Evolutionary conservation across 53 echinoderm and acorn worm species (phyloP).

Genomic region (Astropecten irregularis): DNA sequence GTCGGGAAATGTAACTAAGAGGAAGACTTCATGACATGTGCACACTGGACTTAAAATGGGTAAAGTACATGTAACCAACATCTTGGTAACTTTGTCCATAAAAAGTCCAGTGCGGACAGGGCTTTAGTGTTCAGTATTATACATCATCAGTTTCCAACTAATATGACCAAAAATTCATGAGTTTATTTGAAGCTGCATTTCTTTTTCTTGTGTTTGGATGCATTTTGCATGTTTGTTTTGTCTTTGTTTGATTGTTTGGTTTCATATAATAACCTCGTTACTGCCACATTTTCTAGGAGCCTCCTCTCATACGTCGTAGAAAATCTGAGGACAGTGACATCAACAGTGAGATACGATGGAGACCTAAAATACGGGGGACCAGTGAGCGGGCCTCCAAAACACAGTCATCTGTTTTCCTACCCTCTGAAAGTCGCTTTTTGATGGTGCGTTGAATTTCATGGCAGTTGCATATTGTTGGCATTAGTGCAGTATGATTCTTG

Average conservation of each 20-base stretch:
- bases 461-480: neutral
- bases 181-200: too few species aligned
- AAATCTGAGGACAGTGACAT: neutral
- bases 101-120: too few species aligned
- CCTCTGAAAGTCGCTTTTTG: slow-evolving; percentile 54
- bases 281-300: slow-evolving; percentile 55
- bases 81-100: too few species aligned
- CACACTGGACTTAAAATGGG: too few species aligned
- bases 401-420: slow-evolving; percentile 37
- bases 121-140: too few species aligned
- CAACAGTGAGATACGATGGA: neutral
- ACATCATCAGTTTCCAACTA: too few species aligned
- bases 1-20: too few species aligned
- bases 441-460: slow-evolving; percentile 9
- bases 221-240: too few species aligned
- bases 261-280: neutral
- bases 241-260: neutral
- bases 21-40: too few species aligned
- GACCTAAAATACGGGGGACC: neutral
- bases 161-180: too few species aligned
- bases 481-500: neutral
- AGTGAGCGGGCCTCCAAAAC: slow-evolving; percentile 18
- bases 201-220: too few species aligned
- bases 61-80: too few species aligned
- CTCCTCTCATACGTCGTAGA: slow-evolving; percentile 44